Percentiles rank a stretch among this genome's conserved stretches.
Evolutionary conservation across 2,888 invertebrate genomes (phyloP).

Genomic region (Dioctria rufipes): DNA sequence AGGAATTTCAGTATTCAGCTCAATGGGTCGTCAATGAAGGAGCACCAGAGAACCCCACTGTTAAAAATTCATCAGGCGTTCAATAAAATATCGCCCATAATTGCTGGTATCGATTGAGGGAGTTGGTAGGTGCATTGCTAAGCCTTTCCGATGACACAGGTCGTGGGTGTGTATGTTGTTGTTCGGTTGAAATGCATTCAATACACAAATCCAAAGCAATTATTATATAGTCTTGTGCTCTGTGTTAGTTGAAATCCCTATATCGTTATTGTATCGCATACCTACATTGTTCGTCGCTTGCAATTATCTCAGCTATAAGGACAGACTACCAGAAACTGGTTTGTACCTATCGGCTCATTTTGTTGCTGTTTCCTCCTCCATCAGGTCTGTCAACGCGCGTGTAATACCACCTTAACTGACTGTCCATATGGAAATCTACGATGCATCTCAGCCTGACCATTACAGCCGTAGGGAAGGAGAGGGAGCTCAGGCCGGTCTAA

Average conservation of each 20-base stretch:
- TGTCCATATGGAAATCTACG: constrained; percentile 35
- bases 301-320: constrained; percentile 23
- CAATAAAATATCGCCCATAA: constrained; percentile 64
- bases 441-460: background rate
- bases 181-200: background rate
- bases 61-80: constrained; percentile 64
- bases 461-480: background rate
- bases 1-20: constrained; percentile 59
- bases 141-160: constrained; percentile 46
- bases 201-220: background rate
- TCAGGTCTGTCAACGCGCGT: constrained; percentile 19
- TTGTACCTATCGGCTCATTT: constrained; percentile 8
- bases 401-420: background rate
- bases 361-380: constrained; percentile 22
- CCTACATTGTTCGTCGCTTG: constrained; percentile 4
- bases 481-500: background rate
- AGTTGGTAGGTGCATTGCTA: constrained; percentile 39
- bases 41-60: constrained; percentile 59
- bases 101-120: constrained; percentile 63
- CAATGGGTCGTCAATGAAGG: constrained; percentile 46
- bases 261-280: no score
- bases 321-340: constrained; percentile 31
- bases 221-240: no score
- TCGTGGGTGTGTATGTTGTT: constrained; percentile 8
- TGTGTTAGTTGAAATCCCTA: no score